Evolutionary conservation across 1,140 invertebrate genomes (phyloP), one percentile per base, ranked within the genome.

Genomic region (Laodelphax striatellus): DNA sequence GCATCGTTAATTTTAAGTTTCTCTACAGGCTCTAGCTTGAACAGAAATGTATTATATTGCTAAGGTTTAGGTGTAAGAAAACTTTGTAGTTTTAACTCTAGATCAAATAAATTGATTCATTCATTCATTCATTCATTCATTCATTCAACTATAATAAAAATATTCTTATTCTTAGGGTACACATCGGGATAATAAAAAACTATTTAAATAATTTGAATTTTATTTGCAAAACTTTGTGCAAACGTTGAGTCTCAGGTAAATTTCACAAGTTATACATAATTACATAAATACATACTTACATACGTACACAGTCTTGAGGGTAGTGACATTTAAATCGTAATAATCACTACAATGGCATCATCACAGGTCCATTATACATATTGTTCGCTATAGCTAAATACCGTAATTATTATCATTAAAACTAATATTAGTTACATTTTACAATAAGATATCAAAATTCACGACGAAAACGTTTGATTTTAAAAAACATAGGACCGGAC

Each of bases 331-430:
- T 57, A 61, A 54, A 58, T 62, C 22, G 56, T 41, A 53, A 24
- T 62, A 57, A 65, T 60, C 56, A 57, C 54, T 64, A 62, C 57
- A 44, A 65, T 65, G 65, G 64, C 65, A 65, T 65, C 65, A 67
- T 68, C 67, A 68, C 65, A 68, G 64, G 62, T 66, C 58, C 62
- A 65, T 66, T 63, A 63, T 61, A 61, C 24, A 57, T 63, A 57
- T 38, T 60, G 56, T 52, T 60, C 52, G 42, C 21, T 19, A 16
- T 34, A 56, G 19, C 13, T 16, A 19, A 38, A 43, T 44, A 43
- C 19, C 14, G 42, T 44, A 22, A 43, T 17, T 41, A 17, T 57
- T 57, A 38, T 38, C 34, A 38, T 64, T 31, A 62, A 46, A 55
- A 41, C 57, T 24, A 50, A 52, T 60, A 52, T 58, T 54, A 57